phyloP scores from a whole-genome alignment of 2,888 invertebrate species.

The Ariolimax columbianus region DNA sequence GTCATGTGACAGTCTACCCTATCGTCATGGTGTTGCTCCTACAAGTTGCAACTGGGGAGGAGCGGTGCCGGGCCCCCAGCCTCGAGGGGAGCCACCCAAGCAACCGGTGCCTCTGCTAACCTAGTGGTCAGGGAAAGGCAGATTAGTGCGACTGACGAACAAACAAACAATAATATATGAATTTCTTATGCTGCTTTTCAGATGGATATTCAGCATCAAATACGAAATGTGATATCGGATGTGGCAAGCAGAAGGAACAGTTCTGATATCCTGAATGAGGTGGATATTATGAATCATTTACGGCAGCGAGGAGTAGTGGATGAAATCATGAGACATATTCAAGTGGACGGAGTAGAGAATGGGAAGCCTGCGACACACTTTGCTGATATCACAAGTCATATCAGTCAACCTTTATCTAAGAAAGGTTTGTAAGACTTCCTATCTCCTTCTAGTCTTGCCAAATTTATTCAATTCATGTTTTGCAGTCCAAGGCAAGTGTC shows the following conservation, averaged over 20 bases:
- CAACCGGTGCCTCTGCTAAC: too few species aligned
- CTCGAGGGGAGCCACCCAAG: too few species aligned
- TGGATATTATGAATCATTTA: conserved; percentile 78
- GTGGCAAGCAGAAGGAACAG: conserved; percentile 67
- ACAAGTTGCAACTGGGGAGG: too few species aligned
- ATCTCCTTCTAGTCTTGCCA: too few species aligned
- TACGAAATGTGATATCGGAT: conserved; percentile 72
- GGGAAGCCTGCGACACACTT: conserved; percentile 70
- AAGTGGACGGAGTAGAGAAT: conserved; percentile 66
- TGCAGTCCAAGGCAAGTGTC: neutral
- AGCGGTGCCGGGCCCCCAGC: too few species aligned
- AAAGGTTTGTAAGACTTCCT: conserved; percentile 60
- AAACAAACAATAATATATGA: too few species aligned
- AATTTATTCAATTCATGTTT: neutral
- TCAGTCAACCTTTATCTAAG: conserved; percentile 60
- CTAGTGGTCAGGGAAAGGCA: too few species aligned
- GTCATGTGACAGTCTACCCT: too few species aligned
- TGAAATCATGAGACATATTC: conserved; percentile 72
- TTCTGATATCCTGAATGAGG: conserved; percentile 69
- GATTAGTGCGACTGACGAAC: too few species aligned
- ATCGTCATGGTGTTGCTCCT: too few species aligned
- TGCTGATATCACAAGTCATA: conserved; percentile 67
- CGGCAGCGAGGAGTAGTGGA: conserved; percentile 74
- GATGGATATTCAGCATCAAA: conserved; percentile 73
- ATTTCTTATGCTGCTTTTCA: too few species aligned